Evolutionary conservation across 2,888 invertebrate species (phyloP).

Genomic region (Dorcus parallelipipedus): DNA sequence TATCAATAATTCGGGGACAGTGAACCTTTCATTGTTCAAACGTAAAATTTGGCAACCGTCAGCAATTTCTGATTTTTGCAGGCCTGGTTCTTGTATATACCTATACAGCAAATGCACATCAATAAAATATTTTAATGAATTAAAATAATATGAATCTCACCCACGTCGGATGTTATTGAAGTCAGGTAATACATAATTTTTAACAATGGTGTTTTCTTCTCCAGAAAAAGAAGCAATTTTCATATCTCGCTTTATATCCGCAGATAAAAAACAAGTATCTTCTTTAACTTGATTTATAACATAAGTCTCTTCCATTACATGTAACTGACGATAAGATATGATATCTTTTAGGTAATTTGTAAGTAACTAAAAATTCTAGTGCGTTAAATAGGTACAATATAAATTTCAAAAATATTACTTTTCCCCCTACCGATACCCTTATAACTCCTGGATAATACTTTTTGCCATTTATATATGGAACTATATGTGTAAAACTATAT

Average conservation of each 20-base stretch:
- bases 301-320: constrained; percentile 98
- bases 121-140: neutral
- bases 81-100: constrained; percentile 37
- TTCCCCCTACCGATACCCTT: constrained; percentile 94
- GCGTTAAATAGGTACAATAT: neutral
- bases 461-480: constrained; percentile 77
- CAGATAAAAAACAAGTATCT: constrained; percentile 91
- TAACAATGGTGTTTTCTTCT: constrained; percentile 66
- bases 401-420: constrained; percentile 52
- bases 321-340: constrained; percentile 91
- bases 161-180: constrained; percentile 87
- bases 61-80: constrained; percentile 33
- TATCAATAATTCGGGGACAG: constrained; percentile 92
- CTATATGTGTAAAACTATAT: constrained; percentile 92
- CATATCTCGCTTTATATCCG: constrained; percentile 80
- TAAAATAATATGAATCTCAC: constrained; percentile 41
- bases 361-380: constrained; percentile 46
- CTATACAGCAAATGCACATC: constrained; percentile 9
- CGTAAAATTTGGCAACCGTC: constrained; percentile 67
- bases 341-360: constrained; percentile 98
- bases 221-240: constrained; percentile 59
- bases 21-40: constrained; percentile 90
- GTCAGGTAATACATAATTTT: constrained; percentile 95
- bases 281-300: constrained; percentile 99
- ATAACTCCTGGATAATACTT: constrained; percentile 64